Base-by-base conservation (phyloP, 2,113 vertebrate genomes). In the Gasterosteus nipponicus region DNA sequence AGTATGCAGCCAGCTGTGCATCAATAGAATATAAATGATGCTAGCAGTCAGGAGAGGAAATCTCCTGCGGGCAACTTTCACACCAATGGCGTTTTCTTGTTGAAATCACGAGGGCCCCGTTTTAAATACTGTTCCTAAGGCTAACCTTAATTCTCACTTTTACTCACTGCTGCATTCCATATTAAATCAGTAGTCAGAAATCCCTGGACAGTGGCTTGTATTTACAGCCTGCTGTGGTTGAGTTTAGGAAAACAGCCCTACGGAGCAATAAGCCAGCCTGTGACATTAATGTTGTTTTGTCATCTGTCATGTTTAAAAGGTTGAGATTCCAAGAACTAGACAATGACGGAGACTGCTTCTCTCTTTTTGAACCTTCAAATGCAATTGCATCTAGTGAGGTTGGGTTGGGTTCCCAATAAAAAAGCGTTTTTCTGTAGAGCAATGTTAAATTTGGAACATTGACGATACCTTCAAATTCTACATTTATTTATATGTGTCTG, bases 101-200 rank as follows among this genome's bases (percentile, higher is more conserved):
- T 78, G 57, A 81, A 68, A 82, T 63, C 73, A 58, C 56, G 66
- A 68, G 31, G 53, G 75, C 63, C 33, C 33, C 68, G 51, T 38
- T 46, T 51, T 47, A 44, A 77, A 59, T 63, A 7, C 65, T 60
- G 58, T 41, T 41, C 73, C 75, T 5, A 33, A 53, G 75, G 86
- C 56, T 46, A 83, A 67, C 72, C 35, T 73, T 72, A 69, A 71
- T 69, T 38, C 44, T 72, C 69, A 75, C 49, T 67, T 71, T 59
- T 66, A 39, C 33, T 70, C 42, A 29, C 77, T 16, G 9, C 33
- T 64, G 44, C 44, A 63, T 62, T 73, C 33, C 75, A 73, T 39
- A 26, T 41, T 18, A 69, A 78, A 70, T 59, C 60, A 65, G 7
- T 70, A 78, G 51, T 69, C 57, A 44, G 10, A 60, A 33, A 66